Conservation (phyloP, 53 echinoderm and acorn worm genomes). For the Echinarachnius parma region DNA sequence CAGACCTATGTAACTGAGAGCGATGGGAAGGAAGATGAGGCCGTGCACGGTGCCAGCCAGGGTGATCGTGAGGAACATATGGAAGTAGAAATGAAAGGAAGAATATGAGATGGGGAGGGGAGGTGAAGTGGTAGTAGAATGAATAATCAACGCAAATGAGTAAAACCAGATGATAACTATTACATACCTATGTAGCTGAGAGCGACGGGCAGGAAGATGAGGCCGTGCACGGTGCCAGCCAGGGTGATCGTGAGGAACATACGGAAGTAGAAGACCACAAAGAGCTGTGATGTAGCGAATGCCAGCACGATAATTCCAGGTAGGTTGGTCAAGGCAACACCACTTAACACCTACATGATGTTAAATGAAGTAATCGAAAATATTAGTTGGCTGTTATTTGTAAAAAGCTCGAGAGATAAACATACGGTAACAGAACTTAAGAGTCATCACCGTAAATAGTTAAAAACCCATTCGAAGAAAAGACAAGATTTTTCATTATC, state of each 20-base stretch:
- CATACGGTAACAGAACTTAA: too few relatives aligned
- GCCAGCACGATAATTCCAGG: slow-evolving; percentile 93
- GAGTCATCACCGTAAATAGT: too few relatives aligned
- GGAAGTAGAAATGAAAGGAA: slow-evolving; percentile 99
- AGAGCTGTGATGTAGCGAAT: slow-evolving; percentile 89
- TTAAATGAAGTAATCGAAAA: too few relatives aligned
- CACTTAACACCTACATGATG: slow-evolving; percentile 82
- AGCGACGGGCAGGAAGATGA: slow-evolving; percentile 83
- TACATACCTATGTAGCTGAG: slow-evolving; percentile 83
- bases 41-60: slow-evolving; percentile 82
- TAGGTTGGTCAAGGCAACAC: slow-evolving; percentile 95
- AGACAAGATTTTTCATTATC: too few relatives aligned
- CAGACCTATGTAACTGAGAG: slow-evolving; percentile 78
- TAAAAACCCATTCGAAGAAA: too few relatives aligned
- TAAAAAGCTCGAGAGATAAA: too few relatives aligned
- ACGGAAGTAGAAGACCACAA: slow-evolving; percentile 96
- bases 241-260: slow-evolving; percentile 94
- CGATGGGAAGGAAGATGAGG: slow-evolving; percentile 82
- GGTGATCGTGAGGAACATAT: slow-evolving; percentile 92
- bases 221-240: slow-evolving; percentile 76
- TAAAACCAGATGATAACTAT: too few relatives aligned
- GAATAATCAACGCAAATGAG: too few relatives aligned
- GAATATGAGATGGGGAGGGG: too few relatives aligned
- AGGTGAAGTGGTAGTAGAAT: too few relatives aligned
- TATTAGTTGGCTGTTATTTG: too few relatives aligned